Evolutionary conservation across 1,140 invertebrate species (phyloP), one percentile per base, ranked within the genome.

Genomic region (Heliconius congener): DNA sequence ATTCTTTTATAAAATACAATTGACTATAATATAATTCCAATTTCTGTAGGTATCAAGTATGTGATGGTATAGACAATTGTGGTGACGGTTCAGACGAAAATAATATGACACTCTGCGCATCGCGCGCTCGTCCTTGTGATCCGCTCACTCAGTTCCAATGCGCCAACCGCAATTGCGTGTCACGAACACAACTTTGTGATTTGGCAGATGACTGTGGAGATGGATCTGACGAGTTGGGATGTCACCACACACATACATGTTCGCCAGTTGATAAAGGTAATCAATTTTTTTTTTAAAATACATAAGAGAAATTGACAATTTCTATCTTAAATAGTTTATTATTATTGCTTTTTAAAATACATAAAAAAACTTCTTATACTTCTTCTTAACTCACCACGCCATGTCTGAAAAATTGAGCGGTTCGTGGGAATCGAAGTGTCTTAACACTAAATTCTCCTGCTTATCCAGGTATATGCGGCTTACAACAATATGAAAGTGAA

Each of bases 151-250:
- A 98, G 91, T 99, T 97, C 88, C 97, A 98, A 83, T 99, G 99
- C 93, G 96, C 97, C 46, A 99, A 99, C 94, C 97, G 97, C 75
- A 97, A 97, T 78, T 99, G 99, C 90, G 96, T 99, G 71, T 96
- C 97, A 42, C 95, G 97, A 37, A 89, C 94, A 1, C 97, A 97
- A 89, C 95, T 97, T 73, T 99, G 99, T 88, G 99, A 99, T 87
- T 99, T 99, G 94, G 98, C 98, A 42, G 98, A 99, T 84, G 99
- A 99, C 85, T 99, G 99, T 86, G 98, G 98, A 1, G 99, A 99
- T 90, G 97, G 97, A 23, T 98, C 97, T 70, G 99, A 99, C 89
- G 98, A 99, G 95, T 94, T 97, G 73, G 98, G 98, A 66, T 99
- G 98, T 89, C 98, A 98, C 93, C 96, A 96, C 77, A 95, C 96